Evolutionary conservation across 2,113 vertebrate species (phyloP).

Genomic region (Excalfactoria chinensis): DNA sequence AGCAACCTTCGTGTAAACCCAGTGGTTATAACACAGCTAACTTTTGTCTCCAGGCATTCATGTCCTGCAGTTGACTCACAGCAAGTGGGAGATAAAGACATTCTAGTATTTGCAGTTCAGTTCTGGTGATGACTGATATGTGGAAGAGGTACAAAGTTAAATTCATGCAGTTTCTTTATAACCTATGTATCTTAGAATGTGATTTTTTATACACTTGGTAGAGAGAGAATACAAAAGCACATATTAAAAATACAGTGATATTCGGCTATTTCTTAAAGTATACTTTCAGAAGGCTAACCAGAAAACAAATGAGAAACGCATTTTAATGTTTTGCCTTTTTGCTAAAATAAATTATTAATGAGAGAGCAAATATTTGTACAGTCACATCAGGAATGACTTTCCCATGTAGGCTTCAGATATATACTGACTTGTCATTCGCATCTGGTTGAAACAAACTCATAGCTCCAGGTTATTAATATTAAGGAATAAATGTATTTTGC

Average conservation of each 20-base stretch:
- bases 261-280: not conserved
- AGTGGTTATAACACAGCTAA: conserved; percentile 54
- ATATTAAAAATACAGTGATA: not conserved
- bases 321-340: not conserved
- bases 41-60: conserved; percentile 46
- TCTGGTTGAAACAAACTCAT: not conserved
- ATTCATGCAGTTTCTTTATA: conserved; percentile 15
- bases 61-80: conserved; percentile 54
- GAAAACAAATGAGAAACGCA: not conserved
- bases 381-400: not conserved
- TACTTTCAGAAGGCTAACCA: not conserved
- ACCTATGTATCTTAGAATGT: not conserved
- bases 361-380: not conserved
- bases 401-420: not conserved
- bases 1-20: conserved; percentile 60
- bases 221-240: not conserved
- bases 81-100: conserved; percentile 50
- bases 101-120: conserved; percentile 50
- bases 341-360: not conserved
- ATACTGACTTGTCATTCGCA: not conserved
- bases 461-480: not conserved
- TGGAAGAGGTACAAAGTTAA: conserved; percentile 40
- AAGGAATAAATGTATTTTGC: not conserved
- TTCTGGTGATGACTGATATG: conserved; percentile 46
- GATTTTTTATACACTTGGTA: not conserved